phyloP scores from a whole-genome alignment of 2,797 vertebrate species.

The Artibeus jamaicensis region DNA sequence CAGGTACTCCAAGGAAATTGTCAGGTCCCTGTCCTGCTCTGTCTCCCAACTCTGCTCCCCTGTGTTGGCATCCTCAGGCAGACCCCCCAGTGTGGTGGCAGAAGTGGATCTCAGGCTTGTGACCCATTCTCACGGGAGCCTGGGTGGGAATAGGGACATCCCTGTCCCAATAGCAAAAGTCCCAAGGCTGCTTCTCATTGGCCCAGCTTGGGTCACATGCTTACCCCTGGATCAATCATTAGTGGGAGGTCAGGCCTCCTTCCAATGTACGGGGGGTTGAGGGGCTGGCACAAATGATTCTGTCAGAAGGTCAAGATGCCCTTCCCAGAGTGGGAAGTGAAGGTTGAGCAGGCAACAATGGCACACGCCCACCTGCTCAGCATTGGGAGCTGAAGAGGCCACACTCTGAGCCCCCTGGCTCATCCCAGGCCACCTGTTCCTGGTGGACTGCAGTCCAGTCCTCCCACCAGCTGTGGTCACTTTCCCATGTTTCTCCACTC shows the following conservation, averaged over 20 bases:
- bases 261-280: neutral
- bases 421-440: rapidly evolving
- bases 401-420: rapidly evolving
- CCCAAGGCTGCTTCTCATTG: neutral
- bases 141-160: neutral
- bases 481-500: neutral
- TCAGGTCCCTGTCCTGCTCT: too few species aligned
- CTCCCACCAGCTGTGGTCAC: neutral
- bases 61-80: neutral
- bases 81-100: neutral
- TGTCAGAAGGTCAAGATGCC: neutral
- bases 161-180: neutral
- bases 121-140: neutral
- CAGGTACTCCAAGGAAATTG: rapidly evolving
- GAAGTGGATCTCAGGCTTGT: neutral
- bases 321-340: neutral
- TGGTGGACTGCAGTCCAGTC: neutral
- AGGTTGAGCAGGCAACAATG: neutral
- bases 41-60: neutral
- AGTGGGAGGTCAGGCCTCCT: neutral
- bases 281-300: neutral
- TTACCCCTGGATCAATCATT: neutral
- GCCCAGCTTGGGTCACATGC: neutral
- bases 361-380: rapidly evolving
- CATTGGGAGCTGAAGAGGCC: rapidly evolving